Base-by-base conservation (phyloP, 2,113 vertebrate genomes). In the Vulpes lagopus region DNA sequence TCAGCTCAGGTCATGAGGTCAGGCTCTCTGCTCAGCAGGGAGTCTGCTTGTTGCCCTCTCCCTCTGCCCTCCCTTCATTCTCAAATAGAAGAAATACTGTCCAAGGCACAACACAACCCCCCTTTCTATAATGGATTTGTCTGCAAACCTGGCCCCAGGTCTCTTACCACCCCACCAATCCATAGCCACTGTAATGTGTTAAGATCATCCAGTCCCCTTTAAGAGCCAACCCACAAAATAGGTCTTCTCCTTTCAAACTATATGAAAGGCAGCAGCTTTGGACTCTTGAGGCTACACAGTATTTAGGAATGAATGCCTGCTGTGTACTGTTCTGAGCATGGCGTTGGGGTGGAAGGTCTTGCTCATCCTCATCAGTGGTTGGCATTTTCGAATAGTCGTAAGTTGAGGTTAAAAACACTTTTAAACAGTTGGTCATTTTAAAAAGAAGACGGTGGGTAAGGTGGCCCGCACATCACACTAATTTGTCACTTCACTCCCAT, bases 401-500 rank as follows among this genome's bases (percentile, higher is more conserved):
- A 43, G 43, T 8, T 30, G 10, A 78, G 19, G 49, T 8, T 22
- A 16, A 53, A 32, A 9, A 16, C 1, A 15, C 62, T 60, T 71
- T 3, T 9, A 22, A 27, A 30, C 35, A 73, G 23, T 35, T 65
- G 79, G 27, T 7, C 3, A 30, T 65, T 64, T 67, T 65, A 3
- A 35, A 51, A 30, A 25, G 38, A 0, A 3, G 14, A 5, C 20
- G 60, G 53, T 17, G 2, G 2, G 2, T 0, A 2, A 0, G 25
- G 71, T 3, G 53, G 23, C 2, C 0, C 4, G 27, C 9, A 0
- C 4, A 20, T 43, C 0, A 12, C 65, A 12, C 65, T 74, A 6
- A 82, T 1, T 0, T 67, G 8, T 93, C 8, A 1, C 84, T 83
- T 49, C 0, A 27, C 86, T 95, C 84, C 1, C 8, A 8, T 95